phyloP scores from a whole-genome alignment of 2,888 invertebrate species.

The Andrena bicolor region DNA sequence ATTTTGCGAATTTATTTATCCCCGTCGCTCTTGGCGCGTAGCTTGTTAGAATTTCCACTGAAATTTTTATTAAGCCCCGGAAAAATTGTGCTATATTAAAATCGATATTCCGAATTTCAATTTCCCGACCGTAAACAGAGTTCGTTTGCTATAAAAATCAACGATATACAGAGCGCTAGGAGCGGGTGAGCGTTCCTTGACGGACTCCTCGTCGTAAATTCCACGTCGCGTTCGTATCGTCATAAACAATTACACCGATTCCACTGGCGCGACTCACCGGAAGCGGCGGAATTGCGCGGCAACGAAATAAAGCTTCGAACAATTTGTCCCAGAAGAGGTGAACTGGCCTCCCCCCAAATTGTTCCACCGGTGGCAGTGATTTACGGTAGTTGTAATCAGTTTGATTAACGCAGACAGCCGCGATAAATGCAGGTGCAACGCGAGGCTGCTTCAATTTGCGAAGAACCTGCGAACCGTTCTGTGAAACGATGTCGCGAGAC shows the following conservation, averaged over 20 bases:
- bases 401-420: conserved; percentile 62
- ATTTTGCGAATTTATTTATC: no score
- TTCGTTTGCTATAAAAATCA: not conserved
- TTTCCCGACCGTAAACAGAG: not conserved
- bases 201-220: conserved; percentile 13
- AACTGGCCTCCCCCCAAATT: conserved; percentile 54
- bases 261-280: conserved; percentile 3
- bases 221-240: conserved; percentile 8
- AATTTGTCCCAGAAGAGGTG: conserved; percentile 60
- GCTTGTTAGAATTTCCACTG: no score
- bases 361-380: conserved; percentile 56
- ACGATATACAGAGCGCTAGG: not conserved
- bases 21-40: no score
- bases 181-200: conserved; percentile 5
- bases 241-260: conserved; percentile 39
- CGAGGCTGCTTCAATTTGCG: conserved; percentile 55
- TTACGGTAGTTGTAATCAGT: conserved; percentile 63
- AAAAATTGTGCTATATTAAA: no score
- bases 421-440: conserved; percentile 54
- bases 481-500: conserved; percentile 16
- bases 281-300: conserved; percentile 29
- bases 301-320: conserved; percentile 57
- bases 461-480: conserved; percentile 40
- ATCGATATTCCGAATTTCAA: not conserved
- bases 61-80: no score